These are phyloP conservation scores for Camponotus vicinus DNA, from an alignment of 1,140 invertebrate genomes.

Conservation along the genomic window DNA sequence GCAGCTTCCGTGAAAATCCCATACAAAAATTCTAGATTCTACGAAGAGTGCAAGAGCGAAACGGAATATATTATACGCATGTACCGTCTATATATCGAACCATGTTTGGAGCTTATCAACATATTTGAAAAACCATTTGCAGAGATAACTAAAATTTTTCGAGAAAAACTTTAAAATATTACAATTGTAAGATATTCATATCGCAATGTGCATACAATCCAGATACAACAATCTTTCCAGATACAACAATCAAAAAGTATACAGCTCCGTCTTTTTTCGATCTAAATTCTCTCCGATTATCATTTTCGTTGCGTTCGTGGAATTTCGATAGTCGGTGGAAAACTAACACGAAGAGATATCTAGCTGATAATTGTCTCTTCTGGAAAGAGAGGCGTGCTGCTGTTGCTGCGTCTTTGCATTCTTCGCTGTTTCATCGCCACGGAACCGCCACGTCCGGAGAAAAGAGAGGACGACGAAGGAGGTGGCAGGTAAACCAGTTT, in stretches of 20 bases:
- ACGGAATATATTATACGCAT: slow-evolving; percentile 15
- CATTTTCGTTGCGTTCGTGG: slow-evolving; percentile 14
- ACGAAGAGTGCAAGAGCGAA: not conserved
- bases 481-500: slow-evolving; percentile 74
- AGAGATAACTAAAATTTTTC: slow-evolving; percentile 9
- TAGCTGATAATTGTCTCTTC: slow-evolving; percentile 47
- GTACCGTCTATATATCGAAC: not conserved
- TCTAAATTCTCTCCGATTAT: slow-evolving; percentile 1
- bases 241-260: not conserved
- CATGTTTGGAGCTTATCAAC: not conserved
- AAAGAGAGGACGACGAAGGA: slow-evolving; percentile 66
- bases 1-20: not conserved
- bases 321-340: slow-evolving; percentile 37
- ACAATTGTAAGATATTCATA: not conserved
- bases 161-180: not conserved
- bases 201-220: not conserved
- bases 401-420: slow-evolving; percentile 55
- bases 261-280: not conserved
- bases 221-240: too few relatives aligned
- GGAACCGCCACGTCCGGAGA: slow-evolving; percentile 55
- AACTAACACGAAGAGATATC: slow-evolving; percentile 44
- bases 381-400: not conserved
- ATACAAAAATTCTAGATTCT: slow-evolving; percentile 26
- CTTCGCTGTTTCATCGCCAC: slow-evolving; percentile 49
- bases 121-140: not conserved